Percentiles rank a stretch among this genome's conserved stretches.
Evolutionary conservation across 2,797 vertebrate genomes (phyloP).

Genomic region (Melopsittacus undulatus): DNA sequence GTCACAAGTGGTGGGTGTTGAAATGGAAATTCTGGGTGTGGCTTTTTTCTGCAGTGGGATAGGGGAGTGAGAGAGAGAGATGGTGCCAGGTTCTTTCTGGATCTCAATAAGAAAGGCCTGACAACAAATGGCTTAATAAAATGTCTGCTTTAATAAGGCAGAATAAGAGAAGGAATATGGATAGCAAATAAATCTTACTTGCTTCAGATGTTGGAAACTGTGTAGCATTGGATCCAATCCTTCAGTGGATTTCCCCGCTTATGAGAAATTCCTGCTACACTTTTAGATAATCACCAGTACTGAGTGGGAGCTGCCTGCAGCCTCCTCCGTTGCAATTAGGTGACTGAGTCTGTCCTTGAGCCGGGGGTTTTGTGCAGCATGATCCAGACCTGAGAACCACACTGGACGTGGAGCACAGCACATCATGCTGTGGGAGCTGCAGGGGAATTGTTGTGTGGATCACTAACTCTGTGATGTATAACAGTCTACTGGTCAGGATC

Average conservation of each 20-base stretch:
- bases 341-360: background rate
- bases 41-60: background rate
- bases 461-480: background rate
- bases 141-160: background rate
- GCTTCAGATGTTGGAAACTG: background rate
- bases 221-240: background rate
- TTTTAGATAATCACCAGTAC: background rate
- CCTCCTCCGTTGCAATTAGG: fast-evolving
- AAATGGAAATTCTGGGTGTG: background rate
- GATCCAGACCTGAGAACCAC: background rate
- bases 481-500: background rate
- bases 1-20: background rate
- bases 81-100: background rate
- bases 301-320: background rate
- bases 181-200: background rate
- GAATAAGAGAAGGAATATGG: background rate
- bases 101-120: background rate
- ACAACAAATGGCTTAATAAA: background rate
- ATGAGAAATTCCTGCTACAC: background rate
- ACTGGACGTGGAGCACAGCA: background rate
- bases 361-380: background rate
- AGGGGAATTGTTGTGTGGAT: background rate
- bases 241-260: background rate
- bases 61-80: background rate
- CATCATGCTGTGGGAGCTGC: background rate